These are phyloP conservation scores for Tragelaphus scriptus DNA, from an alignment of 2,113 vertebrate species.

Conservation along the genomic window DNA sequence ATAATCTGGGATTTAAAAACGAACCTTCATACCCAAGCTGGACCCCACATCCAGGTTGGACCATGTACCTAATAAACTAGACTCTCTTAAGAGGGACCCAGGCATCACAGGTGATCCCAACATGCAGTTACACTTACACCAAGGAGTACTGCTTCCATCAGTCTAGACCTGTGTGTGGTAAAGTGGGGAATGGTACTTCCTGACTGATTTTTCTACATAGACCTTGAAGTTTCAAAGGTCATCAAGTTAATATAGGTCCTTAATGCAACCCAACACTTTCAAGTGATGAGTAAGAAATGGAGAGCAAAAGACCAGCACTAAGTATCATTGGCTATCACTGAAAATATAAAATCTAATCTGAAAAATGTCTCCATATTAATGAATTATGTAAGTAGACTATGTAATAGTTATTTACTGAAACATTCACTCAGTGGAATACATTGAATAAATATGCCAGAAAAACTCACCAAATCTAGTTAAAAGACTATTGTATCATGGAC, in stretches of 20 bases:
- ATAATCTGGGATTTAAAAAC: neutral
- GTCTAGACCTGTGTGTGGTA: neutral
- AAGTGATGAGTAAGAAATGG: neutral
- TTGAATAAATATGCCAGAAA: neutral
- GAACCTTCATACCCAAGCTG: neutral
- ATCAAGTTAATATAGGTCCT: neutral
- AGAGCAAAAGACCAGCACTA: neutral
- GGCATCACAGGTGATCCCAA: neutral
- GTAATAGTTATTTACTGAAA: neutral
- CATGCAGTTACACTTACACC: neutral
- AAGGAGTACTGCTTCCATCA: neutral
- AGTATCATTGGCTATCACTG: neutral
- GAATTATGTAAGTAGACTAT: neutral
- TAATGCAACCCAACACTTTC: neutral
- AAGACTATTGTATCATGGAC: neutral
- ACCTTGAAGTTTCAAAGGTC: neutral
- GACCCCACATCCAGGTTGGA: neutral
- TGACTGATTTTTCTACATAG: neutral
- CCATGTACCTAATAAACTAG: neutral
- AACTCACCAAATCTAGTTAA: constrained; percentile 12
- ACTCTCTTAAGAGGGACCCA: neutral
- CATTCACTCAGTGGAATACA: neutral
- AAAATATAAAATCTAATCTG: constrained; percentile 10
- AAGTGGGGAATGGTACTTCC: neutral
- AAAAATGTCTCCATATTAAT: neutral